phyloP scores from a whole-genome alignment of 2,113 vertebrate species.

The Oryzias melastigma region DNA sequence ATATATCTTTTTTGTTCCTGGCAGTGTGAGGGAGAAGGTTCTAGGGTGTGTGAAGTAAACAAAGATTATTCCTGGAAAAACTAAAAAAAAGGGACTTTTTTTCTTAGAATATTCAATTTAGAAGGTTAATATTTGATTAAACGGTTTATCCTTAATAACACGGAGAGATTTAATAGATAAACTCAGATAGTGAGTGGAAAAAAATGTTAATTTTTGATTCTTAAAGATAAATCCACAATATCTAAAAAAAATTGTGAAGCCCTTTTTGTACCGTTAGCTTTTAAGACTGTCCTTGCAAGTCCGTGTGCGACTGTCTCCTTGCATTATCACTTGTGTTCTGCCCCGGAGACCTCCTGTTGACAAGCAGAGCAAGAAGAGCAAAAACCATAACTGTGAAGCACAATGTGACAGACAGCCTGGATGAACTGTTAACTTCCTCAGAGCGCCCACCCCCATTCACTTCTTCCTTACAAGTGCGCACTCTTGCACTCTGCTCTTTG shows the following conservation, averaged over 20 bases:
- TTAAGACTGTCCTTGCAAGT: constrained; percentile 5
- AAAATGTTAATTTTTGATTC: no score
- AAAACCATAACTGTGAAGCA: constrained; percentile 34
- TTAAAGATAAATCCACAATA: background rate
- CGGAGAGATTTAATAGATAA: no score
- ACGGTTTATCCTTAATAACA: no score
- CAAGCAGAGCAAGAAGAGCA: constrained; percentile 23
- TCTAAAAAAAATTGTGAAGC: background rate
- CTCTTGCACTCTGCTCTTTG: constrained; percentile 34
- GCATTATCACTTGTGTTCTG: constrained; percentile 42
- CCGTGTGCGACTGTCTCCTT: constrained; percentile 17
- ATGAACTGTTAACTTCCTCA: constrained; percentile 50
- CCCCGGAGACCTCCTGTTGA: constrained; percentile 44
- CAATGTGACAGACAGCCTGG: constrained; percentile 47
- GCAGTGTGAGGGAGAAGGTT: no score
- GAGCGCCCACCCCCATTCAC: constrained; percentile 21
- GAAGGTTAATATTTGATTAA: no score
- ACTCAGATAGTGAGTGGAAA: no score
- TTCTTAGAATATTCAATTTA: no score
- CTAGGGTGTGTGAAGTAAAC: no score
- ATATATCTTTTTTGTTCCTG: no score
- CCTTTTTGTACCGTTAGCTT: background rate
- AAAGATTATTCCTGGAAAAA: no score
- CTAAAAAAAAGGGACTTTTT: no score
- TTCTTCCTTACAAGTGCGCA: constrained; percentile 10